Base-by-base conservation (phyloP, 2,888 invertebrate genomes). In the Therioaphis trifolii region DNA sequence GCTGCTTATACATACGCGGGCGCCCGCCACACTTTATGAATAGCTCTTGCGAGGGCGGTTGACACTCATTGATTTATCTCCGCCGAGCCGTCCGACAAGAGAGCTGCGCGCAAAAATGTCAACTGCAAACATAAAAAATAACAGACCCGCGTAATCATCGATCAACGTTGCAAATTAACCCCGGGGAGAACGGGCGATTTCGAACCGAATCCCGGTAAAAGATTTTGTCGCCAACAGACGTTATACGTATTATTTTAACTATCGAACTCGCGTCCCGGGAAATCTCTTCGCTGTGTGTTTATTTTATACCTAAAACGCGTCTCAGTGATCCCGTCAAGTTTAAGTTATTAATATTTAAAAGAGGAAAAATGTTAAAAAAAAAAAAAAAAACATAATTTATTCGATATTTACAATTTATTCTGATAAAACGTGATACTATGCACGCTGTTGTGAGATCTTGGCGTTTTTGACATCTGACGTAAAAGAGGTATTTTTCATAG, bases 121-220 rank as follows among this genome's bases (percentile, higher is more conserved):
- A n/a, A n/a, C 55, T 4, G 55, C 55, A 4, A 18, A 18, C n/a
- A 55, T 9, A 9, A 0, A 21, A 55, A 55, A 55, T n/a, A 21
- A 55, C 18, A 55, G 18, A 5, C 55, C 9, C 4, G 5, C 4
- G 49, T 2, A 55, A 55, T 18, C 18, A 55, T n/a, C 55, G 21
- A 55, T 55, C 55, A n/a, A 18, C 21, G 18, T 55, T 55, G 55
- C 55, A 55, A 55, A 55, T 55, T n/a, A 55, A 55, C 55, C 21
- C 55, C 55, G 52, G 18, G 21, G 55, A 55, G n/a, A n/a, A n/a
- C n/a, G n/a, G n/a, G n/a, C n/a, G n/a, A n/a, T n/a, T n/a, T n/a
- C n/a, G n/a, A n/a, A n/a, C n/a, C n/a, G n/a, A n/a, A 55, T n/a
- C 21, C 55, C 4, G 43, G 43, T 5, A 43, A 43, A 43, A 43